phyloP scores from a whole-genome alignment of 37 sponge, comb jelly and placozoan species.

The Amphimedon queenslandica region DNA sequence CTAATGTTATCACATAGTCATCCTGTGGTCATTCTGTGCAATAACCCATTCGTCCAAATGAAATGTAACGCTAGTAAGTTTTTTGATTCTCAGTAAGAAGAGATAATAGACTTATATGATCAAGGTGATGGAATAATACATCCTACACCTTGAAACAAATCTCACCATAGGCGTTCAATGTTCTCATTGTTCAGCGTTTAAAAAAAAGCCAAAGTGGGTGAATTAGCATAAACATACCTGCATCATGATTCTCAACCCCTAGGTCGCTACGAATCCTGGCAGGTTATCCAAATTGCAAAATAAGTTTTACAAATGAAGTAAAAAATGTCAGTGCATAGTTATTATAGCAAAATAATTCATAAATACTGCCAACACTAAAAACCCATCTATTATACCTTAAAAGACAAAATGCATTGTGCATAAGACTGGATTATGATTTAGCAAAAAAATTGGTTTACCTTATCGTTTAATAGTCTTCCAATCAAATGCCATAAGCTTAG shows the following conservation, averaged over 20 bases:
- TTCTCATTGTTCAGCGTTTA: constrained; percentile 33
- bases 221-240: constrained; percentile 33
- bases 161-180: constrained; percentile 41
- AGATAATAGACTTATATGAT: neutral
- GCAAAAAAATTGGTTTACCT: too few species aligned
- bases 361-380: constrained; percentile 18
- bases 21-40: constrained; percentile 21
- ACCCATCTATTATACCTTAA: constrained; percentile 48
- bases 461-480: constrained; percentile 48
- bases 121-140: constrained; percentile 20
- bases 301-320: neutral
- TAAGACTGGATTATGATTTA: neutral
- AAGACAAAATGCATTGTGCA: constrained; percentile 38
- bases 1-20: neutral
- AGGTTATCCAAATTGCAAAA: constrained; percentile 27
- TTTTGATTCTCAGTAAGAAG: constrained; percentile 15
- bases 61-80: constrained; percentile 11
- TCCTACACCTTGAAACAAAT: constrained; percentile 27
- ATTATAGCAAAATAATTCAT: constrained; percentile 8
- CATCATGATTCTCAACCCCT: constrained; percentile 31
- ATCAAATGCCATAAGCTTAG: constrained; percentile 47
- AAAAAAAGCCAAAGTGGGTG: constrained; percentile 29
- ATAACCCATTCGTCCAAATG: constrained; percentile 9
- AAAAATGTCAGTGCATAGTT: constrained; percentile 35
- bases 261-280: constrained; percentile 29